phyloP scores from a whole-genome alignment of 1,140 invertebrate species.

The Phenacoccus solenopsis region DNA sequence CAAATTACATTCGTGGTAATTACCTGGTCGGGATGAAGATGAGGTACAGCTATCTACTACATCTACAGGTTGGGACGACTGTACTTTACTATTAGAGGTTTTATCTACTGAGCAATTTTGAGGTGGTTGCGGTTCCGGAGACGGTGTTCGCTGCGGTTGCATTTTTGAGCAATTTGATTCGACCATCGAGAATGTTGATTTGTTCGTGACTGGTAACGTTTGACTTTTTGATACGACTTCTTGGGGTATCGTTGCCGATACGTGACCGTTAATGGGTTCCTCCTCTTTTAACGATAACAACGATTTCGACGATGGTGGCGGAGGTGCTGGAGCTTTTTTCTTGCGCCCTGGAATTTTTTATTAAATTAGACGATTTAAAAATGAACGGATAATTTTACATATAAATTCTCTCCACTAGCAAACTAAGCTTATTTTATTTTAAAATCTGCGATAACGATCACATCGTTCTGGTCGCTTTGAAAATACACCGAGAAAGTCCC shows the following conservation, averaged over 20 bases:
- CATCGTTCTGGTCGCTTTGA: no score
- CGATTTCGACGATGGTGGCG: not conserved
- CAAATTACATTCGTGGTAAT: not conserved
- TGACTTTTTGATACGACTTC: not conserved
- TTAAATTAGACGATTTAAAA: no score
- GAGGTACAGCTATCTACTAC: not conserved
- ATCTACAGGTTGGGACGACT: slow-evolving; percentile 4
- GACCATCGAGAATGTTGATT: not conserved
- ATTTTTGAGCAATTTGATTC: no score
- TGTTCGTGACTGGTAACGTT: not conserved
- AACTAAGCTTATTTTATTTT: no score
- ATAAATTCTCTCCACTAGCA: no score
- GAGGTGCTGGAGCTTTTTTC: slow-evolving; percentile 1
- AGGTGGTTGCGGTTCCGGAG: not conserved
- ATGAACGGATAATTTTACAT: no score
- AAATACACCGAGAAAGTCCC: no score
- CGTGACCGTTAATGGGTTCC: not conserved
- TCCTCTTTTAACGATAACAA: not conserved
- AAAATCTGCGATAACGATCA: no score
- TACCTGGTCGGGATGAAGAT: no score
- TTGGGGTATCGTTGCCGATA: not conserved
- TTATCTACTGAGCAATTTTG: not conserved
- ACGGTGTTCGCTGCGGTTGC: not conserved
- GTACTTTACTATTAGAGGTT: no score
- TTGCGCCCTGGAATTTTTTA: no score